A percentile compares a stretch with the other conserved stretches of the same genome.
phyloP scores from a whole-genome alignment of 2,888 invertebrate species.

The Nomada ferruginata region DNA sequence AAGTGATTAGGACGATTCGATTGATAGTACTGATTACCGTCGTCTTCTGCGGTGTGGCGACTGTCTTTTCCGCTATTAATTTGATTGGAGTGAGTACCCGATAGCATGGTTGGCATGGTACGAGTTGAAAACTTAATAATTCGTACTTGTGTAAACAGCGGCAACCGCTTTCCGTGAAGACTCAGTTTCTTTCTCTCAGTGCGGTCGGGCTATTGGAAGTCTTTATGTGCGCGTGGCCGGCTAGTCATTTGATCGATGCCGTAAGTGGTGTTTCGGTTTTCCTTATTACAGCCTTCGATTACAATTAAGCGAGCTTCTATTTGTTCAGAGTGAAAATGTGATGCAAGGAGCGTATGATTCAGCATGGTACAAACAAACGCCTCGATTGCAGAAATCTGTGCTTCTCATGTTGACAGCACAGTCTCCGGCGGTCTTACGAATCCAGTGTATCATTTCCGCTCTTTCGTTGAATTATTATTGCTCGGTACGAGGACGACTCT shows the following conservation, averaged over 20 bases:
- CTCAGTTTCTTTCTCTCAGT: constrained; percentile 61
- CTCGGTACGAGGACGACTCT: constrained; percentile 22
- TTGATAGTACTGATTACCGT: constrained; percentile 31
- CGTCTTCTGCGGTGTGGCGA: background rate
- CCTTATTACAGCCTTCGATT: no score
- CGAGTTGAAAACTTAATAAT: background rate
- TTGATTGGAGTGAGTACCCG: constrained; percentile 51
- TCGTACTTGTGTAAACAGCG: constrained; percentile 38
- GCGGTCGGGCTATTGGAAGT: constrained; percentile 64
- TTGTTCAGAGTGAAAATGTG: constrained; percentile 38
- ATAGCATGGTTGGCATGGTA: background rate
- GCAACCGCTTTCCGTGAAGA: constrained; percentile 63
- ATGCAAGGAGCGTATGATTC: constrained; percentile 34
- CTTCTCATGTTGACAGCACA: constrained; percentile 42
- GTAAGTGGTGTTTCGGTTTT: constrained; percentile 38
- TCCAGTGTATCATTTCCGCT: constrained; percentile 57
- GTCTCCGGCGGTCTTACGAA: constrained; percentile 50
- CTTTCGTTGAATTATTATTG: constrained; percentile 65
- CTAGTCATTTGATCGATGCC: constrained; percentile 68
- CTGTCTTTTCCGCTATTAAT: constrained; percentile 38
- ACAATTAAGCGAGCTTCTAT: background rate
- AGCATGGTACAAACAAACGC: constrained; percentile 31
- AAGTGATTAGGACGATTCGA: constrained; percentile 27
- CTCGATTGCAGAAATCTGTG: constrained; percentile 38
- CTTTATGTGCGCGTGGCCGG: constrained; percentile 73